Base-by-base conservation (phyloP, 2,797 vertebrate species). In the Hyperoplus lanceolatus region DNA sequence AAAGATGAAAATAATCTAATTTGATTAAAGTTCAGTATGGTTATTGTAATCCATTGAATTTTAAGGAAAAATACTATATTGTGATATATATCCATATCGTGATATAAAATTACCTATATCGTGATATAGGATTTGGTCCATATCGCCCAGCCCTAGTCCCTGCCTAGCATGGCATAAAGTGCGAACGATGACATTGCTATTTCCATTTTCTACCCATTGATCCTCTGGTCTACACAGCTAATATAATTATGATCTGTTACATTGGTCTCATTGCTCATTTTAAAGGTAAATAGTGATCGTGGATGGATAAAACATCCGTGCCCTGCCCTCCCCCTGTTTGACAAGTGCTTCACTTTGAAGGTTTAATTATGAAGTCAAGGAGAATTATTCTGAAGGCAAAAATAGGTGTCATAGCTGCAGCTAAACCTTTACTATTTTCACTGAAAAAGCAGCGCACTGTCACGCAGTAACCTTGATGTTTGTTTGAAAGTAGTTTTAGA, bases 171-270 rank as follows among this genome's bases (percentile, higher is more conserved):
- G 63, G 67, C 54, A 41, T 18, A 41, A 43, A 62, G 48, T 55
- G 62, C 58, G 43, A 49, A 78, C 67, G 21, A 50, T 71, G 64
- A 58, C 65, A 13, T 43, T 41, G 54, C 21, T 67, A 42, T 64
- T 73, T 65, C 13, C 41, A 29, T 58, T 66, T 51, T 63, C 53
- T 42, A 14, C 2, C 15, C n/a, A 43, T 41, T 46, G 21, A 61
- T 50, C 36, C 15, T 42, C 13, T 11, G 29, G 38, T 64, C 11
- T 58, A 11, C 36, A 12, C n/a, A 18, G 21, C 51, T 45, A 62
- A 63, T 36, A 54, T 49, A 48, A 16, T 74, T 18, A 21, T 29
- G 42, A 53, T 57, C 50, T 9, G 11, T 62, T 69, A n/a, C 62
- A 53, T 72, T 57, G 62, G 14, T 50, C 15, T 56, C n/a, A 29